phyloP scores from a whole-genome alignment of 2,888 invertebrate species.

The Spicauda simplicius region DNA sequence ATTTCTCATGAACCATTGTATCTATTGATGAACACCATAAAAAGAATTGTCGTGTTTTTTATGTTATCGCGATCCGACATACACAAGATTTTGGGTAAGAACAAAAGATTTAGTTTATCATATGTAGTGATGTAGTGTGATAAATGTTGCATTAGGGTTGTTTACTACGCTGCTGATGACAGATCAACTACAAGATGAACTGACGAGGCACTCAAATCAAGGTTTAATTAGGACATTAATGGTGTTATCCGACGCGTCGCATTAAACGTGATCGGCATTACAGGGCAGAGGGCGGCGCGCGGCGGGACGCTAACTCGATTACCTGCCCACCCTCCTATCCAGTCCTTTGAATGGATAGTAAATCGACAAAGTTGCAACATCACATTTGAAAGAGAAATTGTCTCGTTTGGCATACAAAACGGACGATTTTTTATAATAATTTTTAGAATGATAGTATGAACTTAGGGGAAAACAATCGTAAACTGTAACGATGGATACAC shows the following conservation, averaged over 20 bases:
- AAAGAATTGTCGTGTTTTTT: no score
- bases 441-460: no score
- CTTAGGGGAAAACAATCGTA: no score
- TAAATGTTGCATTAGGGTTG: no score
- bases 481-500: no score
- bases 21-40: no score
- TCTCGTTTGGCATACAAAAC: not conserved
- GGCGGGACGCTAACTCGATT: slow-evolving; percentile 26
- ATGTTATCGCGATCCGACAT: no score
- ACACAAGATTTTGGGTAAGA: no score
- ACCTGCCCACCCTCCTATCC: slow-evolving; percentile 3
- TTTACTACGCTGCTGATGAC: no score
- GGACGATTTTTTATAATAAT: not conserved
- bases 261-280: slow-evolving; percentile 31
- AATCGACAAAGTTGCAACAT: slow-evolving; percentile 11
- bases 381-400: not conserved
- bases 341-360: slow-evolving; percentile 3
- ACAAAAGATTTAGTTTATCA: no score
- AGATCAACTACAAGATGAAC: not conserved
- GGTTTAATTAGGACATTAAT: slow-evolving; percentile 43
- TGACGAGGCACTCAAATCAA: slow-evolving; percentile 38
- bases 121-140: no score
- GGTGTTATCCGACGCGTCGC: slow-evolving; percentile 25
- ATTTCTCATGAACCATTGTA: no score
- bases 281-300: slow-evolving; percentile 20